A percentile compares a stretch with the other conserved stretches of the same genome.
Conservation (phyloP, 2,797 vertebrate species). For the Novumbra hubbsi region DNA sequence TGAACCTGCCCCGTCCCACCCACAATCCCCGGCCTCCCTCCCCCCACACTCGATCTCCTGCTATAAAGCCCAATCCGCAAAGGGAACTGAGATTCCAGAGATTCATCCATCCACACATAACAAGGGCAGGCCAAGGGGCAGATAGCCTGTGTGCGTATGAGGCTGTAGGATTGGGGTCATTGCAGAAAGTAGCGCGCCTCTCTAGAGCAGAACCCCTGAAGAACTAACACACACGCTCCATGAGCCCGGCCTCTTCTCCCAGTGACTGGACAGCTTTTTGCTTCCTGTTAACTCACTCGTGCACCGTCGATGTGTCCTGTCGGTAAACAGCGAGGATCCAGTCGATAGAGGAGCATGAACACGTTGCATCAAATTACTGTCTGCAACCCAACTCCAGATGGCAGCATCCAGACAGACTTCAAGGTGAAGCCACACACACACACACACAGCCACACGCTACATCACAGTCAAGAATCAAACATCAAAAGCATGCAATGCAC, state of each 20-base stretch:
- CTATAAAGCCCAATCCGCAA: constrained; percentile 41
- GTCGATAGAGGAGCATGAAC: not conserved
- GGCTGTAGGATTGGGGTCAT: not conserved
- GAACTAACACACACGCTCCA: not conserved
- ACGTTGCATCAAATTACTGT: not conserved
- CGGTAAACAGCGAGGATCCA: not conserved
- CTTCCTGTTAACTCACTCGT: not conserved
- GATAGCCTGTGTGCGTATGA: constrained; percentile 9
- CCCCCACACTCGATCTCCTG: constrained; percentile 27
- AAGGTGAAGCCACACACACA: not conserved
- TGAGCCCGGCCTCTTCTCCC: too few species aligned
- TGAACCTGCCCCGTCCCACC: not conserved
- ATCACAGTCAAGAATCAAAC: not conserved
- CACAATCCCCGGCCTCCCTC: constrained; percentile 3
- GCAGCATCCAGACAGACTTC: not conserved
- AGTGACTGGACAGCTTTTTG: not conserved
- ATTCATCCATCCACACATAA: constrained; percentile 57
- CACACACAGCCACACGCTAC: not conserved
- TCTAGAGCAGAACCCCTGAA: not conserved
- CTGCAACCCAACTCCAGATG: not conserved
- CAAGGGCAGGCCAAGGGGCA: constrained; percentile 39
- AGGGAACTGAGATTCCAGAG: constrained; percentile 58
- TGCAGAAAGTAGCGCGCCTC: not conserved
- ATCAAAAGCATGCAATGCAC: not conserved
- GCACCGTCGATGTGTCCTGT: not conserved